Evolutionary conservation across 2,113 vertebrate genomes (phyloP).

Genomic region (Elachura formosa): DNA sequence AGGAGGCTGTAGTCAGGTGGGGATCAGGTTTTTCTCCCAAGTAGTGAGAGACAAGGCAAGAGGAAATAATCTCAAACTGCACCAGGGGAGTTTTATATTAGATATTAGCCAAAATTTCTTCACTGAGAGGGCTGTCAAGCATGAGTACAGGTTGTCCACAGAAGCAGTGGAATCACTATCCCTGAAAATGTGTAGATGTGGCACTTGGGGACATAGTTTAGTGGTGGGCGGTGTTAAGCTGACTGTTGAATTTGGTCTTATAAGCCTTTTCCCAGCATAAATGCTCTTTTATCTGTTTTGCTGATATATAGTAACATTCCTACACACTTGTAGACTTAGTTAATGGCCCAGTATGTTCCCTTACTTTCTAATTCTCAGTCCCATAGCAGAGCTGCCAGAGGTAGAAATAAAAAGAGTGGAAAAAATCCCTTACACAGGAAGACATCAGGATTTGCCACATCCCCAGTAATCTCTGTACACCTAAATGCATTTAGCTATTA

Average conservation of each 20-base stretch:
- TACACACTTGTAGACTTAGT: neutral
- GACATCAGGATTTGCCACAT: neutral
- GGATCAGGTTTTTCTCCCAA: neutral
- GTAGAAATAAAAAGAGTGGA: neutral
- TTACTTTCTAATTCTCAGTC: neutral
- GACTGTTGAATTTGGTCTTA: neutral
- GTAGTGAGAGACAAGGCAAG: neutral
- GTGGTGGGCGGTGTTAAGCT: neutral
- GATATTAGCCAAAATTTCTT: neutral
- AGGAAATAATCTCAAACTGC: neutral
- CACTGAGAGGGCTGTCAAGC: neutral
- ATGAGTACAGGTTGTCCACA: neutral
- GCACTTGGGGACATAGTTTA: neutral
- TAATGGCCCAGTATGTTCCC: neutral
- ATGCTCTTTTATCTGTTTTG: neutral
- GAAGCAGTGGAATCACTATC: neutral
- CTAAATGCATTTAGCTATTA: neutral
- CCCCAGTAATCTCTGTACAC: neutral
- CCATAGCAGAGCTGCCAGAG: neutral
- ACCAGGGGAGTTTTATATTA: neutral
- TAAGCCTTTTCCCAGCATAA: neutral
- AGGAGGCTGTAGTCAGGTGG: neutral
- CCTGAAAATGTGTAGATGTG: fast-evolving
- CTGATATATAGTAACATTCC: neutral
- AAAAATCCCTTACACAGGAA: neutral